Evolutionary conservation across 2,888 invertebrate species (phyloP).

Genomic region (Ormyrus pomaceus): DNA sequence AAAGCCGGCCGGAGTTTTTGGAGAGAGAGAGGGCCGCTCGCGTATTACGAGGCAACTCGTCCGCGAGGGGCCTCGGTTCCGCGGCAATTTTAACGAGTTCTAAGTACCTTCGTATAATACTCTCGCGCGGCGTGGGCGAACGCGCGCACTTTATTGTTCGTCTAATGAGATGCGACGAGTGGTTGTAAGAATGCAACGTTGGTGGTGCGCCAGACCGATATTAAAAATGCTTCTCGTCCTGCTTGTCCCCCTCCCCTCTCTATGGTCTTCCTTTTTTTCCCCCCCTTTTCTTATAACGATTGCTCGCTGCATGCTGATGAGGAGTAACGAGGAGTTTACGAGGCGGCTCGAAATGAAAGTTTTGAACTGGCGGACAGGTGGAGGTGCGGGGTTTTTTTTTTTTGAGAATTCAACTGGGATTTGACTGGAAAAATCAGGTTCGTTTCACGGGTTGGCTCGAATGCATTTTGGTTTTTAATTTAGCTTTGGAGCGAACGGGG

Average conservation of each 20-base stretch:
- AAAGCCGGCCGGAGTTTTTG: conserved; percentile 10
- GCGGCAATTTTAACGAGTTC: conserved; percentile 47
- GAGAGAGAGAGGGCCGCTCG: neutral
- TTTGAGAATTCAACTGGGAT: too few species aligned
- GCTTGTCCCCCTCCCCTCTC: too few species aligned
- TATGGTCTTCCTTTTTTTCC: neutral
- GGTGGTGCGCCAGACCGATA: neutral
- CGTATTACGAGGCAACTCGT: conserved; percentile 1
- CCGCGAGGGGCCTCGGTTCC: neutral
- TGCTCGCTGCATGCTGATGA: neutral
- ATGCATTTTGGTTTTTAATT: too few species aligned
- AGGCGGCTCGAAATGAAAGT: neutral
- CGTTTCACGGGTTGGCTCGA: too few species aligned
- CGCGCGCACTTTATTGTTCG: conserved; percentile 36
- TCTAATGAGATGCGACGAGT: conserved; percentile 44
- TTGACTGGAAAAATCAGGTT: too few species aligned
- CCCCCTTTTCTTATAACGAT: conserved; percentile 18
- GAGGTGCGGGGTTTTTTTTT: neutral
- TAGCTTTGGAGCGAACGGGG: too few species aligned
- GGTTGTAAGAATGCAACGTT: neutral
- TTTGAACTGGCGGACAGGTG: neutral
- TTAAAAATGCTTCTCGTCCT: conserved; percentile 35
- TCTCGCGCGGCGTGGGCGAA: neutral
- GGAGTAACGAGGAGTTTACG: neutral
- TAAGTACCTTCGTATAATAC: conserved; percentile 39